phyloP scores from a whole-genome alignment of 2,113 vertebrate species.

The Myodes glareolus region DNA sequence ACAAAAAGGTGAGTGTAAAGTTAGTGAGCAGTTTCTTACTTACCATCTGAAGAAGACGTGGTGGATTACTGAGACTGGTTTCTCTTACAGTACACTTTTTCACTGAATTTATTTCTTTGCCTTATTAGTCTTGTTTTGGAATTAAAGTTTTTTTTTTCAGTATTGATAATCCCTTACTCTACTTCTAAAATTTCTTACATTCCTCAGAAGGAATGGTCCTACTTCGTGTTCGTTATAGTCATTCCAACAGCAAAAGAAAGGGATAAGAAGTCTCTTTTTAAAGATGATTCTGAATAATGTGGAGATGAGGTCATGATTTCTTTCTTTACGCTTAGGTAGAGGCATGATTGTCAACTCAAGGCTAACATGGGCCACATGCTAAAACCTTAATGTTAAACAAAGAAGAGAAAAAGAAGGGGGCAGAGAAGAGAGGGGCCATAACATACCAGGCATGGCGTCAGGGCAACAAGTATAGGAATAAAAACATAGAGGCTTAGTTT shows the following conservation, averaged over 20 bases:
- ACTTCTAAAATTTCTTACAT: conserved; percentile 12
- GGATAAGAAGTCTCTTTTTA: neutral
- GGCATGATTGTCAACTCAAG: neutral
- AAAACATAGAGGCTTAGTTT: neutral
- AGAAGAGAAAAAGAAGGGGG: neutral
- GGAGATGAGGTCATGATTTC: conserved; percentile 36
- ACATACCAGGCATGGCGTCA: neutral
- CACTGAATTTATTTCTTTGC: neutral
- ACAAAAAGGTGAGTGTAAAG: neutral
- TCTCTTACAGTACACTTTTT: neutral
- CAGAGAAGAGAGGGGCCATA: neutral
- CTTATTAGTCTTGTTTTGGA: neutral
- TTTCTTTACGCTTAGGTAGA: neutral
- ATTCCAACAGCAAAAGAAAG: conserved; percentile 36
- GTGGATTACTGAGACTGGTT: neutral
- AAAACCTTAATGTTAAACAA: neutral
- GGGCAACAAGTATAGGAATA: neutral
- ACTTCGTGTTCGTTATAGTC: neutral
- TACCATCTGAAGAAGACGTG: neutral
- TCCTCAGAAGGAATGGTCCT: neutral
- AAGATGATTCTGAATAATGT: conserved; percentile 14
- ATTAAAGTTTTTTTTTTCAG: neutral
- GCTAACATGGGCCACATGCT: neutral
- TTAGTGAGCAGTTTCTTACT: neutral
- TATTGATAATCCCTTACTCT: too few species aligned